These are phyloP conservation scores for Conus canariensis DNA, from an alignment of 2,888 invertebrate genomes.

Conservation along the genomic window DNA sequence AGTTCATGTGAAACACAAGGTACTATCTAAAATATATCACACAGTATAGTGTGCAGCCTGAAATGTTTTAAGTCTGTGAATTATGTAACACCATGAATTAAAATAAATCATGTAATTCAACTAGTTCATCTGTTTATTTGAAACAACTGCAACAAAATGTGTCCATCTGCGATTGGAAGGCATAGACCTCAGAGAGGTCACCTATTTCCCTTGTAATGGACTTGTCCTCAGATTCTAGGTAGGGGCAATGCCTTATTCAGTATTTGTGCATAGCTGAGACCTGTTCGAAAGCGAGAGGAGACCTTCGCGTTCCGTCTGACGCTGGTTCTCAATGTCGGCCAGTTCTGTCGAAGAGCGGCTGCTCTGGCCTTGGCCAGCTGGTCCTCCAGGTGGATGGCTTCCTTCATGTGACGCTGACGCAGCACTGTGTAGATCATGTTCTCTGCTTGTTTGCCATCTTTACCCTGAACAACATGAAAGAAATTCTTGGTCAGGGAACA, in stretches of 20 bases:
- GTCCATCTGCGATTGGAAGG: too few species aligned
- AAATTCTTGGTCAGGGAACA: neutral
- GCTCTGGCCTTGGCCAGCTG: slow-evolving; percentile 69
- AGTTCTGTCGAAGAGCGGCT: slow-evolving; percentile 66
- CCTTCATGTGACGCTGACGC: slow-evolving; percentile 75
- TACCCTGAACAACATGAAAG: slow-evolving; percentile 59
- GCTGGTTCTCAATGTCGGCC: slow-evolving; percentile 63
- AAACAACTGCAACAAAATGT: too few species aligned
- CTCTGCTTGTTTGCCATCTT: slow-evolving; percentile 71
- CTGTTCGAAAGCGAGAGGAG: slow-evolving; percentile 72
- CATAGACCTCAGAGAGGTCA: too few species aligned
- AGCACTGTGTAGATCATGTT: slow-evolving; percentile 74
- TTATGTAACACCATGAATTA: neutral
- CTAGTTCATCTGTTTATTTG: too few species aligned
- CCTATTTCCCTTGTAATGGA: too few species aligned
- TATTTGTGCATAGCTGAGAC: slow-evolving; percentile 45
- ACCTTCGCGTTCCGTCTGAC: slow-evolving; percentile 68
- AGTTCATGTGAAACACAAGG: too few species aligned
- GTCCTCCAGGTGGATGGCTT: slow-evolving; percentile 76
- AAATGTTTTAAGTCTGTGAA: too few species aligned
- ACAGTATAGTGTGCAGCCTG: too few species aligned
- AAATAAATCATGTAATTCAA: neutral
- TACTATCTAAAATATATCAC: too few species aligned
- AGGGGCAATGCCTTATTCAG: too few species aligned
- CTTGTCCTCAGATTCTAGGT: too few species aligned